Conservation (phyloP, 1,140 invertebrate genomes). For the Coelopa frigida region DNA sequence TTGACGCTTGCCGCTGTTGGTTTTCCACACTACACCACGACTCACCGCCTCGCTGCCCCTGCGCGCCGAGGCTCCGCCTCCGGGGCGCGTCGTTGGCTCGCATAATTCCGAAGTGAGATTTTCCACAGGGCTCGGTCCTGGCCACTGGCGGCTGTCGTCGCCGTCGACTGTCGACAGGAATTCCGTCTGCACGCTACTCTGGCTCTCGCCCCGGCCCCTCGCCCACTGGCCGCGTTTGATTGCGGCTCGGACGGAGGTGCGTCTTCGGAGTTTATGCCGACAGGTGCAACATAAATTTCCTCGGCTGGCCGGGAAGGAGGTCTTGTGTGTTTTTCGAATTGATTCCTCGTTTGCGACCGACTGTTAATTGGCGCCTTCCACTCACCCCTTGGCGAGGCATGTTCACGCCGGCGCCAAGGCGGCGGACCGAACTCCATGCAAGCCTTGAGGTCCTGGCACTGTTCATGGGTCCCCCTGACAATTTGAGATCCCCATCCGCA, state of each 20-base stretch:
- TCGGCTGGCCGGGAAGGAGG: constrained; percentile 3
- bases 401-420: too few relatives aligned
- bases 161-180: background rate
- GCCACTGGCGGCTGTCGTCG: constrained; percentile 6
- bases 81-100: too few relatives aligned
- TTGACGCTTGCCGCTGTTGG: constrained; percentile 42
- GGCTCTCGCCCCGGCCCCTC: too few relatives aligned
- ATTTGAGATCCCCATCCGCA: background rate
- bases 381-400: too few relatives aligned
- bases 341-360: too few relatives aligned
- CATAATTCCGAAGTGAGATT: constrained; percentile 43
- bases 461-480: background rate
- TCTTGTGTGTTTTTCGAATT: background rate
- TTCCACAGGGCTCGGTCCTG: constrained; percentile 36
- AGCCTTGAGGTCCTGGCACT: background rate
- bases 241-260: too few relatives aligned
- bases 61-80: background rate
- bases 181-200: background rate
- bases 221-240: too few relatives aligned
- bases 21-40: constrained; percentile 34
- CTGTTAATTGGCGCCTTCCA: too few relatives aligned
- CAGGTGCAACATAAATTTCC: constrained; percentile 44
- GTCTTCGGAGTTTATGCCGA: constrained; percentile 22
- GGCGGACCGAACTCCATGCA: background rate
- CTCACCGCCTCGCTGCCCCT: background rate